Percentiles rank a stretch among this genome's conserved stretches.
These are phyloP conservation scores for Nymphalis io DNA, from an alignment of 1,140 invertebrate species.

Conservation along the genomic window DNA sequence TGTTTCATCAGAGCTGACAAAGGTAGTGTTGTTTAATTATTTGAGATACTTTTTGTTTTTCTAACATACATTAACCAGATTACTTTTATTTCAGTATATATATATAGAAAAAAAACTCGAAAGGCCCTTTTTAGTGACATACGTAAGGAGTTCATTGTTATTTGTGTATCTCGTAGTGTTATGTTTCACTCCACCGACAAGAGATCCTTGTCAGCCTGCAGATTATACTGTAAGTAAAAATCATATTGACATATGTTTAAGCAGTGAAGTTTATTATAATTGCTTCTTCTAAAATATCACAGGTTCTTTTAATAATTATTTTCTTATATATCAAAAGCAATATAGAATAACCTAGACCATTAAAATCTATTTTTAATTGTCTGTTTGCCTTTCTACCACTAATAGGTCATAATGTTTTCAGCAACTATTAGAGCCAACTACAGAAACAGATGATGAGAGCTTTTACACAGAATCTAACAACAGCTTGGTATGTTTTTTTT, in stretches of 20 bases:
- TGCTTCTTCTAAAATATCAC: too few species aligned
- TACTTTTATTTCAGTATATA: constrained; percentile 63
- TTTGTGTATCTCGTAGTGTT: constrained; percentile 72
- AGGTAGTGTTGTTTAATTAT: constrained; percentile 48
- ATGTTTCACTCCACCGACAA: constrained; percentile 71
- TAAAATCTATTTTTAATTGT: too few species aligned
- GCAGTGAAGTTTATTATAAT: not conserved
- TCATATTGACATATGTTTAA: not conserved
- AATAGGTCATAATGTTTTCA: constrained; percentile 42
- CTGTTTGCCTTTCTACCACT: not conserved
- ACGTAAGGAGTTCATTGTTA: constrained; percentile 71
- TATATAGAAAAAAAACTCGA: constrained; percentile 70
- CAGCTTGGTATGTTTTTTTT: constrained; percentile 57
- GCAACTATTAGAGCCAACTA: constrained; percentile 67
- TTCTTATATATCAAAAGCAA: too few species aligned
- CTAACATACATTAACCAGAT: constrained; percentile 18
- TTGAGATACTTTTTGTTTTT: constrained; percentile 11
- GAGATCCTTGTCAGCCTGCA: constrained; percentile 68
- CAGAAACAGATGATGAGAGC: constrained; percentile 72
- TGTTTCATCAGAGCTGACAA: constrained; percentile 72
- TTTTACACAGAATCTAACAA: constrained; percentile 64
- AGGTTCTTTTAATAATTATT: too few species aligned
- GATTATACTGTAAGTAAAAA: constrained; percentile 67
- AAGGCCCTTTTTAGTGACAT: constrained; percentile 70
- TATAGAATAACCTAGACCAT: too few species aligned